phyloP scores from a whole-genome alignment of 2,797 vertebrate genomes.

The Microtus californicus region DNA sequence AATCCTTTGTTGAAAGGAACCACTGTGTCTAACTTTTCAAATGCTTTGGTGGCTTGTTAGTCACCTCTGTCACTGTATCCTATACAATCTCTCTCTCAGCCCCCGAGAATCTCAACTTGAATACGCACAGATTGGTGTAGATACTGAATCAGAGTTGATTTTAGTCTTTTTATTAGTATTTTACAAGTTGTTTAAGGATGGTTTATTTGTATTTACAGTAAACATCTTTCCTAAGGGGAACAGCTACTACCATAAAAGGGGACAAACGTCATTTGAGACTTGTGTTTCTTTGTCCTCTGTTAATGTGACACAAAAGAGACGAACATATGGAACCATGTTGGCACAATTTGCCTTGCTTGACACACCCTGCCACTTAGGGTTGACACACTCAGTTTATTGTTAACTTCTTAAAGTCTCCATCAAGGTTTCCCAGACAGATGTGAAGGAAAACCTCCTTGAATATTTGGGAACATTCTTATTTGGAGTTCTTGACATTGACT shows the following conservation, averaged over 20 bases:
- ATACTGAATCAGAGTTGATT: neutral
- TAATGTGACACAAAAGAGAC: constrained; percentile 14
- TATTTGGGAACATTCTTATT: constrained; percentile 46
- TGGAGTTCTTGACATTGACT: constrained; percentile 23
- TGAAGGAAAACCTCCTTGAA: constrained; percentile 24
- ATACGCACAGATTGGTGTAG: neutral
- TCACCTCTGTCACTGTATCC: neutral
- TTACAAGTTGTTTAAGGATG: constrained; percentile 27
- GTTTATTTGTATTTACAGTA: neutral
- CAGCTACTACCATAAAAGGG: neutral
- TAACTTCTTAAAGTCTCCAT: constrained; percentile 49
- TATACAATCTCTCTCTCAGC: neutral
- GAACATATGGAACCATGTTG: neutral
- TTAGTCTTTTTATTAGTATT: neutral
- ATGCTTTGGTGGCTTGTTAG: constrained; percentile 63
- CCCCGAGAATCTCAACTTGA: neutral
- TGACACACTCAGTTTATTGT: neutral
- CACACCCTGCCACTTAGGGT: constrained; percentile 1
- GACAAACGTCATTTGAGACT: neutral
- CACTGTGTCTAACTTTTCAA: constrained; percentile 65
- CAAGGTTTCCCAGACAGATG: constrained; percentile 27
- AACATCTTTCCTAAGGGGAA: neutral
- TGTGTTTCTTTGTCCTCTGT: neutral
- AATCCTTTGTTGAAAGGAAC: constrained; percentile 23
- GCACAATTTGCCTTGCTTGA: constrained; percentile 5